Conservation (phyloP, 2,797 vertebrate genomes). For the Myripristis jacobus region DNA sequence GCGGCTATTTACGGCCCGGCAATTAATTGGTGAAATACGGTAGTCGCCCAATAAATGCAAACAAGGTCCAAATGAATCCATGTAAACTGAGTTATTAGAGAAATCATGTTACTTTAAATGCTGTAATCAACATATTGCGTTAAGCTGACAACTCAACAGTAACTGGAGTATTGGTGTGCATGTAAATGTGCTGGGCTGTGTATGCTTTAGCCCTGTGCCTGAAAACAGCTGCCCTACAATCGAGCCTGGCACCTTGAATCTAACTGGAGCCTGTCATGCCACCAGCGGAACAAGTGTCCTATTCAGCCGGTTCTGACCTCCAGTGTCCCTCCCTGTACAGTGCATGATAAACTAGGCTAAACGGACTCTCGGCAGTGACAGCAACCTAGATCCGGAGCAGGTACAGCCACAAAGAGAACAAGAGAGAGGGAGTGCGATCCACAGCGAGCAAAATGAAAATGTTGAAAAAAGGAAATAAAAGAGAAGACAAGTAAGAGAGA, state of each 20-base stretch:
- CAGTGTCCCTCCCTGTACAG: conserved; percentile 8
- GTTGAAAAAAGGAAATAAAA: neutral
- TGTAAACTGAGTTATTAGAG: no score
- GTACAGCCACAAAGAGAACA: neutral
- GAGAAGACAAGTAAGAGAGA: neutral
- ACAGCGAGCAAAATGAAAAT: neutral
- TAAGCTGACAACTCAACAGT: no score
- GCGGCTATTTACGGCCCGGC: no score
- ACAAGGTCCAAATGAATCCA: no score
- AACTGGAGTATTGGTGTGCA: no score
- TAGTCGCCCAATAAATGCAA: no score
- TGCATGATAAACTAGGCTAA: conserved; percentile 25
- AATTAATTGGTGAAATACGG: no score
- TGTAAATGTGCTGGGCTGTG: no score
- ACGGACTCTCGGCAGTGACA: conserved; percentile 24
- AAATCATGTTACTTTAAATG: no score
- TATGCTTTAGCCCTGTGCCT: neutral
- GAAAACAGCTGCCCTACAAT: neutral
- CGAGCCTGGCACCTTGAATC: neutral
- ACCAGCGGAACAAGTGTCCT: conserved; percentile 27
- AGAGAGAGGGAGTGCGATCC: neutral
- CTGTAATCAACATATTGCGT: no score
- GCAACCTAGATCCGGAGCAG: conserved; percentile 32
- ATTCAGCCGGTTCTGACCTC: conserved; percentile 25
- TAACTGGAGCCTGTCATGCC: conserved; percentile 15